These are phyloP conservation scores for Mionectes olivaceus DNA, from an alignment of 2,797 vertebrate genomes.

Conservation along the genomic window DNA sequence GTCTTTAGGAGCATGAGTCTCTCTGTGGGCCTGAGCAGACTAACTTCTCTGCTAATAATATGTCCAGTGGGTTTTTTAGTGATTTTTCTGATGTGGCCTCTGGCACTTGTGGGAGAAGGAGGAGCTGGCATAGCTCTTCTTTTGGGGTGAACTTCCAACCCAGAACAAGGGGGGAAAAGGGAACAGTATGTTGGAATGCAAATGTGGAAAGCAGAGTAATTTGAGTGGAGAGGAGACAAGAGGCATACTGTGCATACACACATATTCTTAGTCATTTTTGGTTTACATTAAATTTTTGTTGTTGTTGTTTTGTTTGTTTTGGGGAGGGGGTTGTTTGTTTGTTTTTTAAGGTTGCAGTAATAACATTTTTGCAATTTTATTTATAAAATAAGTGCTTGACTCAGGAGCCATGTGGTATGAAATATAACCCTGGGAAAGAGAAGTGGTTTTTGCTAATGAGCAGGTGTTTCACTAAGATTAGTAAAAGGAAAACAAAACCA, in stretches of 20 bases:
- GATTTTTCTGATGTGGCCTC: background rate
- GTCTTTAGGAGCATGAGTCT: background rate
- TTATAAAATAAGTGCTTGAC: background rate
- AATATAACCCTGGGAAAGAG: background rate
- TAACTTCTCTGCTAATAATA: background rate
- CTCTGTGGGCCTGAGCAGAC: background rate
- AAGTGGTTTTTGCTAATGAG: background rate
- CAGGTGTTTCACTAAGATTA: background rate
- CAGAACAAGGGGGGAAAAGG: background rate
- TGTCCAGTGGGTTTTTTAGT: background rate
- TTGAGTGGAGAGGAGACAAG: background rate
- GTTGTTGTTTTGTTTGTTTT: too few relatives aligned
- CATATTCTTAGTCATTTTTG: background rate
- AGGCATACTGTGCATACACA: accelerated
- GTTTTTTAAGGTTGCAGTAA: background rate
- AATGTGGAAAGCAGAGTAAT: background rate
- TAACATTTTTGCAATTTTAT: background rate
- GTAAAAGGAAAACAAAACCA: background rate
- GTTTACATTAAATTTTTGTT: background rate
- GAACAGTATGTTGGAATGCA: background rate
- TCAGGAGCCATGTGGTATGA: background rate
- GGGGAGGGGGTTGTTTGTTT: too few relatives aligned
- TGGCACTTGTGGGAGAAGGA: background rate
- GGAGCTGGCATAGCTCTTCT: background rate
- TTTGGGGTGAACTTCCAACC: background rate